These are phyloP conservation scores for Indri indri DNA, from an alignment of 2,113 vertebrate genomes.

Conservation along the genomic window DNA sequence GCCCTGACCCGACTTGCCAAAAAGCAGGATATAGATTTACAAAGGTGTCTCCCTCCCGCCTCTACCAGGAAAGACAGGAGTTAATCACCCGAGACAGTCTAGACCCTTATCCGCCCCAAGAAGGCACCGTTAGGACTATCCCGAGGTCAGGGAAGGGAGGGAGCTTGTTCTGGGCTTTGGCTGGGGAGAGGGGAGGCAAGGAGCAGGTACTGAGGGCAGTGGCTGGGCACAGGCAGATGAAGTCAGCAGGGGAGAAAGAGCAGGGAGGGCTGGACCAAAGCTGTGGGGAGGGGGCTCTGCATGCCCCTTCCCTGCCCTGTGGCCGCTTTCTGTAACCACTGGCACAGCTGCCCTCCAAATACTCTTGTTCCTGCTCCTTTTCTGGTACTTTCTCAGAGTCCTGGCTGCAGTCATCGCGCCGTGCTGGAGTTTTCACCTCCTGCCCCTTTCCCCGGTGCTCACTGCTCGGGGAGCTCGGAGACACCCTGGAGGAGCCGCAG, in stretches of 20 bases:
- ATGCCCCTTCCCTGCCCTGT: rapidly evolving
- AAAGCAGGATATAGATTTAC: background rate
- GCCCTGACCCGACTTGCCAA: background rate
- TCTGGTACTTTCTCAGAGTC: background rate
- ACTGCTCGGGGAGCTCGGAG: background rate
- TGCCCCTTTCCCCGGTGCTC: background rate
- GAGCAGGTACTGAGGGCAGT: background rate
- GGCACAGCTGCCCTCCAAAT: background rate
- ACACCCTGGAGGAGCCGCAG: background rate
- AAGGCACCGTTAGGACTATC: background rate
- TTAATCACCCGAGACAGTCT: background rate
- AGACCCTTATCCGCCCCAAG: too few species aligned
- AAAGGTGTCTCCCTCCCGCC: background rate
- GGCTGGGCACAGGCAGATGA: background rate
- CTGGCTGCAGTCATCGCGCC: background rate
- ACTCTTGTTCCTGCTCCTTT: background rate
- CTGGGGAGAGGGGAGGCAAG: background rate
- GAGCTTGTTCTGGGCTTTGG: background rate
- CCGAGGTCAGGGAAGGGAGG: background rate
- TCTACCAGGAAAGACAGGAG: background rate
- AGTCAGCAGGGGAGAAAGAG: background rate
- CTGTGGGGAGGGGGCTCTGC: background rate
- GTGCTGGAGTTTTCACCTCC: background rate
- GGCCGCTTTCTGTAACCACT: background rate
- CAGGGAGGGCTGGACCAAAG: too few species aligned